Evolutionary conservation across 2,113 vertebrate genomes (phyloP), one percentile per base, ranked within the genome.

Genomic region (Riparia riparia): DNA sequence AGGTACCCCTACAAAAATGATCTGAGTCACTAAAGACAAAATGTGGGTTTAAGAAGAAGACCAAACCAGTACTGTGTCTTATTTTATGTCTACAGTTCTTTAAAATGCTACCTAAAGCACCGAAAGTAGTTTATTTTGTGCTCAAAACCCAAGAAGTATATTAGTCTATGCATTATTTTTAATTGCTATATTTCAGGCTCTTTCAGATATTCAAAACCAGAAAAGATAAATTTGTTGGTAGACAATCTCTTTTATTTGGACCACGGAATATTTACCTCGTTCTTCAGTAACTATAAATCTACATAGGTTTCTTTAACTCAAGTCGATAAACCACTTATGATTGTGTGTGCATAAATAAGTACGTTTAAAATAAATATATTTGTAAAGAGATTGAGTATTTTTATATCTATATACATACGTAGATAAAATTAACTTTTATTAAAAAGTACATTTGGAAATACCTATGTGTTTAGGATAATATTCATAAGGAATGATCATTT

Each of bases 341-440:
- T 58, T 42, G 6, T 47, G 20, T 42, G 22, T 56, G 5, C 9
- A 42, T 50, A 22, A 17, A 9, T 7, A 47, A 0, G 0, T 24
- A 6, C 28, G 22, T 61, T 63, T 61, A 1, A 42, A 9, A 42
- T 11, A 65, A 15, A 47, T 58, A 15, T 37, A 45, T 42, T 77
- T 80, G 9, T 9, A 77, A 49, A 61, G 13, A 47, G 10, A 26
- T 39, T 42, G 8, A 83, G 3, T 39, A 25, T 21, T 85, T 88
- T 4, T 5, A 7, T 64, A 64, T 51, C 32, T 63, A 14, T 54
- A 71, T 58, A 6, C 6, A 34, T 50, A 57, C 7, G 20, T 2
- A 29, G 15, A 57, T 39, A 68, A 63, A 83, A 53, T 3, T 37
- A 28, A 45, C 2, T 31, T 82, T 39, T 57, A 39, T 39, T 63